A percentile compares a stretch with the other conserved stretches of the same genome.
These are phyloP conservation scores for Endotricha flammealis DNA, from an alignment of 2,888 invertebrate genomes.

Conservation along the genomic window DNA sequence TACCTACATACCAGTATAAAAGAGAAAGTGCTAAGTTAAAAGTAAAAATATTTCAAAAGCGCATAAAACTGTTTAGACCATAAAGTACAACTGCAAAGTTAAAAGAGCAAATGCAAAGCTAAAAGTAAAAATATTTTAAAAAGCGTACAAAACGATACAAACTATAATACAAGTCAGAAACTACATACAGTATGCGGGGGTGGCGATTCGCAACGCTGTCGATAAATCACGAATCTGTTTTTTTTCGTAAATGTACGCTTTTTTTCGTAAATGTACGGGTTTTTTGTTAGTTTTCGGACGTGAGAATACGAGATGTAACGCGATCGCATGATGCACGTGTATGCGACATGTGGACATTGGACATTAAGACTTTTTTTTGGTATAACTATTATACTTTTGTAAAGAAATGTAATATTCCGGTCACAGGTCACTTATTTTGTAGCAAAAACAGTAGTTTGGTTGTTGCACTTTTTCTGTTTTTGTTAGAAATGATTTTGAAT, in stretches of 20 bases:
- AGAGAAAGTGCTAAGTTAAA: too few relatives aligned
- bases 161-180: too few relatives aligned
- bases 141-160: too few relatives aligned
- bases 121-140: too few relatives aligned
- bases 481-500: too few relatives aligned
- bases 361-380: neutral
- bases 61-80: too few relatives aligned
- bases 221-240: constrained; percentile 1
- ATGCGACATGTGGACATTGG: neutral
- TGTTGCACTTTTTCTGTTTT: too few relatives aligned
- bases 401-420: neutral
- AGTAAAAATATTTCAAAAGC: too few relatives aligned
- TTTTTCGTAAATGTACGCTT: neutral
- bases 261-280: neutral
- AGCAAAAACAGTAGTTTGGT: neutral
- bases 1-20: too few relatives aligned
- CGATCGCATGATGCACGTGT: constrained; percentile 2
- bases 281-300: neutral
- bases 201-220: neutral
- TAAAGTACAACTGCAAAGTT: too few relatives aligned
- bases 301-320: neutral
- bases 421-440: constrained; percentile 1
- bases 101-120: too few relatives aligned
- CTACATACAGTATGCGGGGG: constrained; percentile 1
- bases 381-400: neutral